Evolutionary conservation across 2,888 invertebrate species (phyloP), one percentile per base, ranked within the genome.

Genomic region (Ormyrus thymus): DNA sequence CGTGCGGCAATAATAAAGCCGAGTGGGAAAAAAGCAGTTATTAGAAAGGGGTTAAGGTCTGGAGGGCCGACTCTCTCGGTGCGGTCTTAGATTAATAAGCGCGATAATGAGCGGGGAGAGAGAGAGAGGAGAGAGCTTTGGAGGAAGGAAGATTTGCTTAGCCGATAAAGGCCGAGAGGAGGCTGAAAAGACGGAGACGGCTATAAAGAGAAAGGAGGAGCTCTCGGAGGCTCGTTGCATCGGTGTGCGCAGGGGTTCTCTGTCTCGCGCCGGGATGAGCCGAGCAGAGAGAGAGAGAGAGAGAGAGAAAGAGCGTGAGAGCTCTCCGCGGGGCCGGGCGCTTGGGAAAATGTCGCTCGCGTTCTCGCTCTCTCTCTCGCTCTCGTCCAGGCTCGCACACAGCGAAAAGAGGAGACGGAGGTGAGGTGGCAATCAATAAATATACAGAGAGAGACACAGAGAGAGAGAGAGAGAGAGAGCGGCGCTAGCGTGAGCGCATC

Each of bases 351-450:
- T 51, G 74, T 66, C 66, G 64, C 71, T 11, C 59, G 50, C 13
- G 6, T 13, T 46, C 13, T 7, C 29, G 6, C 46, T 46, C 13
- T 7, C 46, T 46, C 13, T 7, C 59, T 56, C 69, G 7, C 59
- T 43, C 59, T n/a, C 59, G 64, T 9, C 65, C 65, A 65, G 65
- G 29, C 65, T 50, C 43, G 50, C 65, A 15, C 48, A 10, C 61
- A 46, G 76, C 69, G 73, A 68, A 75, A 72, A 70, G 78, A 62
- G 79, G 81, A 74, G 76, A 78, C 84, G 83, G 85, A 87, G 85
- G 85, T 87, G 88, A 88, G 88, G 89, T 88, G 89, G 89, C 88
- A 89, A 89, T 89, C 89, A 89, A 89, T 89, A 89, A 89, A 89
- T 89, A 89, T 89, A 89, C 89, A 88, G 88, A 88, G 88, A 87